Evolutionary conservation across 2,888 invertebrate genomes (phyloP), one percentile per base, ranked within the genome.

Genomic region (Mylabris sibirica): DNA sequence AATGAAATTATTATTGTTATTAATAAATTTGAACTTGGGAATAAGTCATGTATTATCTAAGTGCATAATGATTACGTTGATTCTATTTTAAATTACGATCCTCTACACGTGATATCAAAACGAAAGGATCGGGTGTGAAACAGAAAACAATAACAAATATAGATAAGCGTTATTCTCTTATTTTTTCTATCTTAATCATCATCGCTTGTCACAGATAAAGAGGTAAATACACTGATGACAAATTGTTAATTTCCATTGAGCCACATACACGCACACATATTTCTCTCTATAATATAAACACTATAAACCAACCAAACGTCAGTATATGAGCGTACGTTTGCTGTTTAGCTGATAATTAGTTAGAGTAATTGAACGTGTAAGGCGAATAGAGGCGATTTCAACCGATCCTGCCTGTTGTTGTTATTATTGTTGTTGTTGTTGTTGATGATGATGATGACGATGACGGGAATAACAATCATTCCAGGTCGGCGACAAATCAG

Each of bases 271-370:
- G 75, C 76, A 72, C 75, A 75, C 76, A 77, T 78, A 76, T 79
- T 79, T n/a, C 35, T 35, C 30, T 30, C 38, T 14, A 41, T 41
- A 41, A n/a, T 14, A 41, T 14, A 35, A 8, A 35, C 5, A 6
- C 2, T 9, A 35, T 14, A n/a, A 12, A 41, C 41, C 41, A 41
- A n/a, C 14, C 38, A 14, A 41, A 14, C 41, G 14, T 41, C 41
- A 41, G 20, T 49, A 20, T 44, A 44, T 30, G 30, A 49, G 78
- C 80, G 79, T 80, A 80, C 78, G 79, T 80, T 79, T 77, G 77
- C 81, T 79, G 80, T 81, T 81, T 81, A 79, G 79, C 80, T 79
- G 81, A 81, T 82, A 81, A 82, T 82, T 82, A 82, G 80, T 75
- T 75, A 76, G 76, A 80, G 81, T 82, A 81, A 82, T 82, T 82